Conservation (phyloP, 2,888 invertebrate species). For the Teinopalpus imperialis region DNA sequence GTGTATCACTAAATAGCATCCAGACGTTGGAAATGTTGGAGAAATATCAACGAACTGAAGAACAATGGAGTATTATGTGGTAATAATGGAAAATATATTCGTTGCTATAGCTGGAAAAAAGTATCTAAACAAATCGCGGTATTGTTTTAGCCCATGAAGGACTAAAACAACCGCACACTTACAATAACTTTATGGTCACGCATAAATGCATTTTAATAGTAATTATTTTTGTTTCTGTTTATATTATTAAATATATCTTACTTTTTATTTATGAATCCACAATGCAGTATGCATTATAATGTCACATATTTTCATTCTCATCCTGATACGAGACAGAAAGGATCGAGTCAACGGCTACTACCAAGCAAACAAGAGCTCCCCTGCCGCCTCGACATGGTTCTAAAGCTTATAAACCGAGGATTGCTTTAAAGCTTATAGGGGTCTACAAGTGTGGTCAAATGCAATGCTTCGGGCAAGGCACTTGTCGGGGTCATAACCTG, state of each 20-base stretch:
- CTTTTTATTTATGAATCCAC: no score
- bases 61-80: slow-evolving; percentile 82
- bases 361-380: slow-evolving; percentile 47
- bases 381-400: slow-evolving; percentile 34
- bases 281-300: slow-evolving; percentile 36
- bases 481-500: slow-evolving; percentile 82
- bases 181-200: slow-evolving; percentile 44
- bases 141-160: slow-evolving; percentile 67
- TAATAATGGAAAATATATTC: slow-evolving; percentile 80
- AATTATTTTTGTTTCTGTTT: slow-evolving; percentile 22
- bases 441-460: slow-evolving; percentile 57
- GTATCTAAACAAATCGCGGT: slow-evolving; percentile 78
- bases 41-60: slow-evolving; percentile 74
- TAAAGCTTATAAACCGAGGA: slow-evolving; percentile 36
- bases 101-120: slow-evolving; percentile 73
- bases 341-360: slow-evolving; percentile 51
- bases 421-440: slow-evolving; percentile 43
- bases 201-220: slow-evolving; percentile 35
- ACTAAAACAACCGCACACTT: slow-evolving; percentile 56
- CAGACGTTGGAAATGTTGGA: slow-evolving; percentile 69
- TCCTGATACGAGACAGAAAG: slow-evolving; percentile 72
- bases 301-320: slow-evolving; percentile 68
- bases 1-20: slow-evolving; percentile 69
- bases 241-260: no score
- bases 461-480: slow-evolving; percentile 74